Evolutionary conservation across 2,888 invertebrate species (phyloP), one percentile per base, ranked within the genome.

Genomic region (Meloe dianella): DNA sequence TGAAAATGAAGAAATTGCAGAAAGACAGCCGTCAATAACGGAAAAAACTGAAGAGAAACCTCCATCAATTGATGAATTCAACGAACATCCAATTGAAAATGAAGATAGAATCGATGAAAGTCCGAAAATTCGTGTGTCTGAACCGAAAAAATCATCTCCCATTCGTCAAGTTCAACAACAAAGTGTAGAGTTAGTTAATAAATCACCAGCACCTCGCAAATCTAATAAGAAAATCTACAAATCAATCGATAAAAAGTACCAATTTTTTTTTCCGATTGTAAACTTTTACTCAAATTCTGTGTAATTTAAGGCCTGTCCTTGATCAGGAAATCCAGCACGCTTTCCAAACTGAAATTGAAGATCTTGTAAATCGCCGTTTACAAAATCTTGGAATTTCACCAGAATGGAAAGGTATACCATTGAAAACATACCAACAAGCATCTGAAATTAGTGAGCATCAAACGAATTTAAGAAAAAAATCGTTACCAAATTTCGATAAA

Each of bases 381-480:
- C 85, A 85, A 68, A 85, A 87, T 66, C 82, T 89, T 59, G 91
- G 91, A 14, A 86, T 91, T 22, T 90, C 90, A 77, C 88, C 90
- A 3, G 85, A 88, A 32, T 90, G 88, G 86, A 85, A 83, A 51
- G 86, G 88, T 61, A 79, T 91, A 71, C 87, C 89, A 0, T 80
- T 83, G 71, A 85, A 82, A 68, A 84, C 87, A 12, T 90, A 86
- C 74, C 84, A 86, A 65, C 88, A 87, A 75, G 88, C 88, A 73
- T 83, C 87, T 70, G 84, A 85, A 61, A 86, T 87, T 65, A 78
- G 91, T 47, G 86, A 85, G 67, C 88, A 89, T 78, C 86, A 88
- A 76, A 85, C 87, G 65, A 87, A 85, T 74, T 75, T 87, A 2
- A 85, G 87, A 77, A 81, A 86, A 54, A 90, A 89, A 86, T n/a